Evolutionary conservation across 2,888 invertebrate genomes (phyloP), one percentile per base, ranked within the genome.

Genomic region (Callyntrura sp.): DNA sequence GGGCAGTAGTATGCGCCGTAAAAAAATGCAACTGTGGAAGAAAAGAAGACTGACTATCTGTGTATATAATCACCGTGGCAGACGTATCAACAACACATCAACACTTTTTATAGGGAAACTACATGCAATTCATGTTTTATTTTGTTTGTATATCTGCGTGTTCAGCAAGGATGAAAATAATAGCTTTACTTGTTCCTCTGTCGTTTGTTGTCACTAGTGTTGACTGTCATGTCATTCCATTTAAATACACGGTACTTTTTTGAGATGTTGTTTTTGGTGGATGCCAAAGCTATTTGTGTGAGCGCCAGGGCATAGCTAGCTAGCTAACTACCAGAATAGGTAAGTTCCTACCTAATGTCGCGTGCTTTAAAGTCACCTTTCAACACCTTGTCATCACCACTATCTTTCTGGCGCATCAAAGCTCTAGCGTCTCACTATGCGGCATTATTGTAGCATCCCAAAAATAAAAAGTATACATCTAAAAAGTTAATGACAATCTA

Each of bases 321-420:
- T n/a, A n/a, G n/a, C n/a, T n/a, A n/a, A n/a, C n/a, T n/a, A n/a
- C n/a, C n/a, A n/a, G n/a, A n/a, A n/a, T n/a, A n/a, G n/a, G n/a
- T n/a, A n/a, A n/a, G n/a, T n/a, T 23, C 17, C 8, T 28, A 35
- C 14, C 17, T 35, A 25, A 68, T 82, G 84, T 84, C 51, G 84
- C 70, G 51, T 84, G 84, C 35, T 3, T 73, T 35, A 20, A 55
- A 57, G 48, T 51, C 70, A 70, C 84, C 55, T 84, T 70, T 84
- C 84, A 84, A 84, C 84, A 84, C 84, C 70, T 84, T 84, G 84
- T 84, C 70, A 84, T 84, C 70, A 45, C 60, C 43, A 48, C 51
- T 43, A 73, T 20, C n/a, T n/a, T n/a, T n/a, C n/a, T n/a, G n/a
- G n/a, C n/a, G n/a, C n/a, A n/a, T n/a, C n/a, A n/a, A n/a, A n/a